Evolutionary conservation across 2,888 invertebrate genomes (phyloP).

Genomic region (Augochlorella aurata): DNA sequence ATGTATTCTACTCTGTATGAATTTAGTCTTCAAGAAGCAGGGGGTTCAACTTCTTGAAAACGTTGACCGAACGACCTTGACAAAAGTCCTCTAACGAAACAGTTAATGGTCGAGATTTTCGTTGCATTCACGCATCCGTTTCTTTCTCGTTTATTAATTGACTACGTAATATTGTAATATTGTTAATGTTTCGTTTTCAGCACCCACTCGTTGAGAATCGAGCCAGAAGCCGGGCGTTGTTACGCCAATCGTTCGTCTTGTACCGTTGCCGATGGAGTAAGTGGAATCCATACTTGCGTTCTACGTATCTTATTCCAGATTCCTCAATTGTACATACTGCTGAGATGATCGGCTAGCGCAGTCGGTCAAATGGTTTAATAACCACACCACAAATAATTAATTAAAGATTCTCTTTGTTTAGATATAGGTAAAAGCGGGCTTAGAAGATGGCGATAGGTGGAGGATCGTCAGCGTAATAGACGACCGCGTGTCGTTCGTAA

Average conservation of each 20-base stretch:
- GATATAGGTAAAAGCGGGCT: conserved; percentile 50
- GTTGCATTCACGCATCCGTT: background rate
- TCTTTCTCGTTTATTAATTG: background rate
- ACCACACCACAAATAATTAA: too few species aligned
- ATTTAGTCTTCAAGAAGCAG: too few species aligned
- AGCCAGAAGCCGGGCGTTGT: conserved; percentile 17
- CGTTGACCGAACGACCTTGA: too few species aligned
- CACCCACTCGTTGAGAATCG: background rate
- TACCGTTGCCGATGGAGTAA: conserved; percentile 35
- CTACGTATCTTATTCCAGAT: background rate
- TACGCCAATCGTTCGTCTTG: background rate
- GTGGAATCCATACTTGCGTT: background rate
- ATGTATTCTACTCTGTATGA: background rate
- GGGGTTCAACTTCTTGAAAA: too few species aligned
- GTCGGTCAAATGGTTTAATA: too few species aligned
- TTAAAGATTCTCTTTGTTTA: conserved; percentile 12
- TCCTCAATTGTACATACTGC: too few species aligned
- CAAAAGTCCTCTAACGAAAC: too few species aligned
- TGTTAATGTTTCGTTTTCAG: conserved; percentile 15
- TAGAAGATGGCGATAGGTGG: conserved; percentile 52
- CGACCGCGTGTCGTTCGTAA: conserved; percentile 49
- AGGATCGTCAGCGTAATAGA: conserved; percentile 49
- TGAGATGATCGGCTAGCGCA: too few species aligned
- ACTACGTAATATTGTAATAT: background rate
- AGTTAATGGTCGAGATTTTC: too few species aligned